Percentiles rank a stretch among this genome's conserved stretches.
Conservation (phyloP, 1,140 invertebrate genomes). For the Aphelinus atriplicis region DNA sequence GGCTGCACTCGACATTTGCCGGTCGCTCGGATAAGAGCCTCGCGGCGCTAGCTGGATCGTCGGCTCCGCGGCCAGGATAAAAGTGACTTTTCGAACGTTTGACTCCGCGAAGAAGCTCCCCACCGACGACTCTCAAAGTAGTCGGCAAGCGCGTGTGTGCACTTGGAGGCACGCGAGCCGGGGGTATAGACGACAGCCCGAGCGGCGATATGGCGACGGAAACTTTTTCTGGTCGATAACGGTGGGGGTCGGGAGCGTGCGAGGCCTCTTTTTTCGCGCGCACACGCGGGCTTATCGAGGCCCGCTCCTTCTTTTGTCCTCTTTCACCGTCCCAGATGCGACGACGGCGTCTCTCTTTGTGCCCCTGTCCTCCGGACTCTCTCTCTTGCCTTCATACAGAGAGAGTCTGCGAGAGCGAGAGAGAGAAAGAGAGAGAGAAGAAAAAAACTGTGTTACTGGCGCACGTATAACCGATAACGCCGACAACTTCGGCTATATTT, state of each 20-base stretch:
- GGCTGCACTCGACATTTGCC: too few relatives aligned
- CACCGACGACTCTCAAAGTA: too few relatives aligned
- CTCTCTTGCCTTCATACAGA: not conserved
- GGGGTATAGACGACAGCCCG: not conserved
- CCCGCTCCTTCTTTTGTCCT: conserved; percentile 38
- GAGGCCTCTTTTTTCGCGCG: conserved; percentile 47
- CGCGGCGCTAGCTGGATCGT: conserved; percentile 23
- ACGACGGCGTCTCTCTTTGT: not conserved
- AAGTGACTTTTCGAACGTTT: conserved; percentile 4
- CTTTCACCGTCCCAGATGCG: not conserved
- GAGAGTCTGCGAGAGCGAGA: too few relatives aligned
- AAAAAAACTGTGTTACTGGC: conserved; percentile 13
- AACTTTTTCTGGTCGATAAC: conserved; percentile 48
- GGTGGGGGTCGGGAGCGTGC: conserved; percentile 18
- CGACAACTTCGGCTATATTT: not conserved
- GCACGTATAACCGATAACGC: not conserved
- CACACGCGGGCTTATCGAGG: conserved; percentile 19
- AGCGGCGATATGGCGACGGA: conserved; percentile 41
- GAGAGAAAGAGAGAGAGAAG: too few relatives aligned
- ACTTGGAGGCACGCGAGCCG: too few relatives aligned
- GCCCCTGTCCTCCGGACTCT: not conserved
- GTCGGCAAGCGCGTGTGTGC: too few relatives aligned
- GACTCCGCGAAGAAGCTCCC: too few relatives aligned
- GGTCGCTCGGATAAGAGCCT: conserved; percentile 22
- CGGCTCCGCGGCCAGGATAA: not conserved